Base-by-base conservation (phyloP, 2,113 vertebrate genomes). In the Clarias batrachus region DNA sequence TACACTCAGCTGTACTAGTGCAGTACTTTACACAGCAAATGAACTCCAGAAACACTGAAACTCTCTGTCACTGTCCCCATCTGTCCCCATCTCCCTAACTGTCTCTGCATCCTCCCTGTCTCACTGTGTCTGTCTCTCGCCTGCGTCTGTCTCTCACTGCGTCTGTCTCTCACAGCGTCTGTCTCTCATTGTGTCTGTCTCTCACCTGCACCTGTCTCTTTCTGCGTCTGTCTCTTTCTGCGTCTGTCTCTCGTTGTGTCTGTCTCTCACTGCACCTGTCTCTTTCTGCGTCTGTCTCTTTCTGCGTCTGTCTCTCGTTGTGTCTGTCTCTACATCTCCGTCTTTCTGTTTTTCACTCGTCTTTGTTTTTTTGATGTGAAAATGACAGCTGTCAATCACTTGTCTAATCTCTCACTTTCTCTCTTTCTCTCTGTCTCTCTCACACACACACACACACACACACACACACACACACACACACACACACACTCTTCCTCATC, bases 391-490 rank as follows among this genome's bases (percentile, higher is more conserved):
- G 68, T 70, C 68, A 70, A 17, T 70, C 68, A 70, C 7, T 70
- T 70, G 16, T 37, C 30, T 37, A 70, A 70, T 70, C 6, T 48
- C 48, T 48, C 48, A 48, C 41, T 48, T 48, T 48, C 48, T 48
- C 48, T 48, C 48, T 48, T 0, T 48, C 48, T 48, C 48, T 48
- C 48, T n/a, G n/a, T n/a, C n/a, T n/a, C n/a, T n/a, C n/a, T n/a
- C 41, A 41, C 41, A 66, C 25, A 66, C n/a, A 70, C 66, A 70
- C 27, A 70, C 66, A 33, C 66, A 33, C 41, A 52, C 74, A 77
- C 74, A 77, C 23, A 52, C 41, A 76, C 73, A 76, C 73, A n/a
- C 73, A 54, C 73, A 76, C 73, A 76, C 73, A 76, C 73, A 76
- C 74, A 77, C 74, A 77, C 74, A 78, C 74, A 27, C 74, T 16